phyloP scores from a whole-genome alignment of 2,888 invertebrate species.

The Lasioglossum villosulum region DNA sequence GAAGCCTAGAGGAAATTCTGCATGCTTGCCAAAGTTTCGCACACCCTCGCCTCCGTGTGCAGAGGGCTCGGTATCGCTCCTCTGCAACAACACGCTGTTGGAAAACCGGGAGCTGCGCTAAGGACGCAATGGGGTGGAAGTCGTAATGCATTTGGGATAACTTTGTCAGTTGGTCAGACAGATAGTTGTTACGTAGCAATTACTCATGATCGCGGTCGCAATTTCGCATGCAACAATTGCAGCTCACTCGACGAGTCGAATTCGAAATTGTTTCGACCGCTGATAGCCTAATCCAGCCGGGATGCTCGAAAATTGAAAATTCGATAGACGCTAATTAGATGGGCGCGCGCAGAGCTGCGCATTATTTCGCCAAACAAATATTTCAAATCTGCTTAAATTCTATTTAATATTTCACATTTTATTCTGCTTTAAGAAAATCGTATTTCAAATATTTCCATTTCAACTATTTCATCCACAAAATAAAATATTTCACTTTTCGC shows the following conservation, averaged over 20 bases:
- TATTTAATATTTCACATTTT: no score
- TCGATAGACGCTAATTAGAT: neutral
- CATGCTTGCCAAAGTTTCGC: slow-evolving; percentile 19
- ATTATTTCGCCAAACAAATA: no score
- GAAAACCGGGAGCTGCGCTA: neutral
- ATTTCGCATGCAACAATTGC: neutral
- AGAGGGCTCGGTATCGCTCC: neutral
- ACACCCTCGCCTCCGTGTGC: neutral
- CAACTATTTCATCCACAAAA: no score
- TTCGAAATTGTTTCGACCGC: neutral
- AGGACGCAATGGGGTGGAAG: neutral
- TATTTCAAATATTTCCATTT: no score
- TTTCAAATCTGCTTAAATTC: no score
- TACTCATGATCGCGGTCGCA: neutral
- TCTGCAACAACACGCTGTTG: neutral
- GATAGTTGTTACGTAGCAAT: slow-evolving; percentile 14
- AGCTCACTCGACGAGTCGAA: neutral
- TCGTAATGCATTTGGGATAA: slow-evolving; percentile 4
- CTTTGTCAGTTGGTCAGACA: slow-evolving; percentile 6
- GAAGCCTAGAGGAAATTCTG: slow-evolving; percentile 22
- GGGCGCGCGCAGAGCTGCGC: neutral
- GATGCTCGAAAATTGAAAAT: neutral
- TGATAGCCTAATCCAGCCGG: neutral
- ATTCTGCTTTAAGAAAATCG: no score
- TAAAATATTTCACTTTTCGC: no score